Evolutionary conservation across 2,113 vertebrate genomes (phyloP), one percentile per base, ranked within the genome.

Genomic region (Cyanoramphus novaezelandiae): DNA sequence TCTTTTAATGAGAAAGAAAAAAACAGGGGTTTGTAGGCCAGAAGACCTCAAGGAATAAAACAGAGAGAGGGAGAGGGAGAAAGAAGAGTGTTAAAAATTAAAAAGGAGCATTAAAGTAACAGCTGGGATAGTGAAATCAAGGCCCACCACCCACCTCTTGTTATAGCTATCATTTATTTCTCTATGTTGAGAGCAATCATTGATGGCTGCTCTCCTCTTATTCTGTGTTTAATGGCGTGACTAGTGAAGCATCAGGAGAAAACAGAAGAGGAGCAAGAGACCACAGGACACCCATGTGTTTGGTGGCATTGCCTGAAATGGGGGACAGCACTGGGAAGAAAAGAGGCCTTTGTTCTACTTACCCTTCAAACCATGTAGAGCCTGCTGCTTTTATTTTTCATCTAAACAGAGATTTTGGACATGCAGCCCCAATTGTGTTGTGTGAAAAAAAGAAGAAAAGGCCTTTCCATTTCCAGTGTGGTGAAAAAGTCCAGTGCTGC

Each of bases 381-480:
- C 24, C 47, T 2, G 1, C 31, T 50, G 29, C 27, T 72, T 90
- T 77, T 33, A 21, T 57, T 72, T 71, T 69, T 49, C 37, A 69
- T 41, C 59, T 63, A 65, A 88, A 64, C 29, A 47, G 43, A 69
- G 29, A 20, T 43, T 93, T 76, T 55, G 11, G 76, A 64, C 5
- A 6, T 29, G 31, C 47, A 69, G 37, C 44, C 44, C 12, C 18
- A 28, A 52, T 12, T 72, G 35, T 57, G 39, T 14, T 50, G 35
- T 3, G 2, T 11, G 4, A 35, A 47, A 67, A 70, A 10, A 17
- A 27, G 5, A 29, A 65, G 20, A 65, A 52, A 47, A 80, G 39
- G 8, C 20, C 1, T 25, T n/a, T 79, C 12, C 16, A 3, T 50
- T 11, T 10, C 11, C 13, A 55, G 1, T 0, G 0, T 47, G 67